Evolutionary conservation across 1,140 invertebrate species (phyloP).

Genomic region (Gonatopus flavifemur): DNA sequence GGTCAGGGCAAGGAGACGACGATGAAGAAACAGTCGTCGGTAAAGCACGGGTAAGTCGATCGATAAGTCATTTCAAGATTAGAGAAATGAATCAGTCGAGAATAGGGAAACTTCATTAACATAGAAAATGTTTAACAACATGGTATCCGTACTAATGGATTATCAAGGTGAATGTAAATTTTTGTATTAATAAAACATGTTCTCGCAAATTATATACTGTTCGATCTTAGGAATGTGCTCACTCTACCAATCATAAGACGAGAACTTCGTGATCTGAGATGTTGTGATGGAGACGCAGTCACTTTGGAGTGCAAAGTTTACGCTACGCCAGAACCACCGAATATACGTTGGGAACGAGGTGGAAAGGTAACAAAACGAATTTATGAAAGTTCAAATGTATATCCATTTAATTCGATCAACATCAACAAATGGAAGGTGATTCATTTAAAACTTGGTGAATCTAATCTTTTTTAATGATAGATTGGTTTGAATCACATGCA

Average conservation of each 20-base stretch:
- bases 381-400: background rate
- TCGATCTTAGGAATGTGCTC: conserved; percentile 66
- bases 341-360: conserved; percentile 79
- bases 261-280: conserved; percentile 73
- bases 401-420: no score
- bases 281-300: conserved; percentile 78
- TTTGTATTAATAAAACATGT: conserved; percentile 8
- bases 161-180: no score
- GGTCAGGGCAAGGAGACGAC: conserved; percentile 53
- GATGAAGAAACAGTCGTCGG: conserved; percentile 47
- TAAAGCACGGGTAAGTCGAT: conserved; percentile 56
- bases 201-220: background rate
- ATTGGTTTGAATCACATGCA: no score
- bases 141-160: no score
- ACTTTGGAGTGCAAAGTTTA: conserved; percentile 75
- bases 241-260: conserved; percentile 72
- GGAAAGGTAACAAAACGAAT: conserved; percentile 64
- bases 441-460: background rate
- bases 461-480: background rate
- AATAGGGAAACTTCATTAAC: no score
- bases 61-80: no score
- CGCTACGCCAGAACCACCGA: conserved; percentile 63
- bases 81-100: no score
- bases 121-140: no score
- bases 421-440: background rate